phyloP scores from a whole-genome alignment of 2,113 vertebrate genomes.

The Pterophyllum scalare region DNA sequence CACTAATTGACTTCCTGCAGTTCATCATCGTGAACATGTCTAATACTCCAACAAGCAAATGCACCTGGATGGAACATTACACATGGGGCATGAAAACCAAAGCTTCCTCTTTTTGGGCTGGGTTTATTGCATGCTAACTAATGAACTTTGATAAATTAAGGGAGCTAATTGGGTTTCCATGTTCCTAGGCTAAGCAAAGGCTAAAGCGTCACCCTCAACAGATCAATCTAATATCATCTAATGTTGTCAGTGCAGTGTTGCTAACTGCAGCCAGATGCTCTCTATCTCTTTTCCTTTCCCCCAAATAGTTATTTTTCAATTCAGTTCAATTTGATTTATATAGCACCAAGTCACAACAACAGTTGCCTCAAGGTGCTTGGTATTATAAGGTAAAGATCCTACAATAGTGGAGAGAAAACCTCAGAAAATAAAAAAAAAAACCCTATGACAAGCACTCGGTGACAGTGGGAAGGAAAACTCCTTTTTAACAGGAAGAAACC shows the following conservation, averaged over 20 bases:
- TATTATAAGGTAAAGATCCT: neutral
- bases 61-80: neutral
- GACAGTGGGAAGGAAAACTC: neutral
- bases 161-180: neutral
- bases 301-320: neutral
- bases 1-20: neutral
- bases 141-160: neutral
- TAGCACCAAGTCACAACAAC: neutral
- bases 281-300: accelerated
- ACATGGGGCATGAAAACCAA: neutral
- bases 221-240: neutral
- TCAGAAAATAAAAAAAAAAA: neutral
- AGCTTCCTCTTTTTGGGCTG: neutral
- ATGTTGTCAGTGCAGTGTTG: neutral
- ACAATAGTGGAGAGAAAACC: neutral
- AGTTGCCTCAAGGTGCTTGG: too few species aligned
- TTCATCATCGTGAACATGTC: neutral
- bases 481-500: neutral
- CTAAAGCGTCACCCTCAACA: neutral
- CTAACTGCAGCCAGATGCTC: neutral
- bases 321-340: neutral
- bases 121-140: neutral
- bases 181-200: neutral
- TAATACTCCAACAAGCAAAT: neutral
- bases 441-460: neutral